A percentile compares a stretch with the other conserved stretches of the same genome.
Evolutionary conservation across 1,140 invertebrate genomes (phyloP).

Genomic region (Metopolophium dirhodum): DNA sequence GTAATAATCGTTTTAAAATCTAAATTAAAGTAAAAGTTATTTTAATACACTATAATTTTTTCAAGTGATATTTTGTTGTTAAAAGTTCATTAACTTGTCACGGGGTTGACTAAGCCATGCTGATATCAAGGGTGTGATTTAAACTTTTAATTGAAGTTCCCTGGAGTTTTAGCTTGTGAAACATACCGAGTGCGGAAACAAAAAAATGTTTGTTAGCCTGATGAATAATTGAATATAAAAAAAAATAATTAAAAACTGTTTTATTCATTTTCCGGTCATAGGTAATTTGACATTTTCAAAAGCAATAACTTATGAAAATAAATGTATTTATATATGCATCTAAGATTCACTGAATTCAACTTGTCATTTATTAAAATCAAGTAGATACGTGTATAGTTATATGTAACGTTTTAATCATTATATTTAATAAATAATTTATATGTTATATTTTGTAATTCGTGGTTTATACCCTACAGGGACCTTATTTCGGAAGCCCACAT

Average conservation of each 20-base stretch:
- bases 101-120: background rate
- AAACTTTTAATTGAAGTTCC: slow-evolving; percentile 50
- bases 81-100: slow-evolving; percentile 30
- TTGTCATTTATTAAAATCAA: background rate
- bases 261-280: background rate
- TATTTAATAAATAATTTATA: slow-evolving; percentile 13
- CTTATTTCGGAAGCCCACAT: background rate
- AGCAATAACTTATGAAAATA: background rate
- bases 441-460: background rate
- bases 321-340: background rate
- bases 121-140: slow-evolving; percentile 36
- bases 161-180: slow-evolving; percentile 24
- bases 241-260: slow-evolving; percentile 32
- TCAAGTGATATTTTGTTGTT: slow-evolving; percentile 23
- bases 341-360: background rate
- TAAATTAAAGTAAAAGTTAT: background rate
- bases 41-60: background rate
- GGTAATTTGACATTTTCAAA: background rate
- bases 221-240: slow-evolving; percentile 46
- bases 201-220: slow-evolving; percentile 10
- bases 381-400: too few species aligned
- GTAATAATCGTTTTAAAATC: slow-evolving; percentile 5
- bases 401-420: background rate
- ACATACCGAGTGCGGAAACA: background rate
- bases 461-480: background rate